A percentile compares a stretch with the other conserved stretches of the same genome.
Evolutionary conservation across 2,888 invertebrate genomes (phyloP).

Genomic region (Tanaodytes sp.): DNA sequence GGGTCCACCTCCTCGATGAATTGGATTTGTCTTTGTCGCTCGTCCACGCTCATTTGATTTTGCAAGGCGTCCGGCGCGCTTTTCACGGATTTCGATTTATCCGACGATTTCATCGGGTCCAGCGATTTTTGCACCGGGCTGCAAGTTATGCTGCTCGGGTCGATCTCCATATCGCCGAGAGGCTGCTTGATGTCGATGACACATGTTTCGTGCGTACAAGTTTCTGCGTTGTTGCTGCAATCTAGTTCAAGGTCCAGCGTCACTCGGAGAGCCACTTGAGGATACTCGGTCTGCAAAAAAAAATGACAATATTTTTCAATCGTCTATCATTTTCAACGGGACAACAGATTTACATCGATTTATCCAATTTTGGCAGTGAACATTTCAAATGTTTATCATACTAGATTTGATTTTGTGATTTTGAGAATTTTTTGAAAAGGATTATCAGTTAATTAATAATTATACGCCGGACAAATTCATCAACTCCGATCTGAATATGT

Average conservation of each 20-base stretch:
- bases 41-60: conserved; percentile 59
- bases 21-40: conserved; percentile 59
- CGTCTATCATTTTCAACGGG: no score
- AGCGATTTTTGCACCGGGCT: conserved; percentile 60
- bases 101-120: conserved; percentile 39
- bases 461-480: no score
- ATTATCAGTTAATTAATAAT: no score
- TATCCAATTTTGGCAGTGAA: no score
- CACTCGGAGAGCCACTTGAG: conserved; percentile 62
- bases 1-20: conserved; percentile 66
- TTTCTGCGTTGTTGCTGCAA: conserved; percentile 58
- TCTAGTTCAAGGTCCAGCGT: conserved; percentile 64
- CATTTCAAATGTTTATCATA: no score
- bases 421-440: no score
- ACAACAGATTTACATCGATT: background rate
- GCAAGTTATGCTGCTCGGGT: conserved; percentile 64
- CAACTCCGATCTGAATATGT: no score
- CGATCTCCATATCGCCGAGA: conserved; percentile 59
- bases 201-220: conserved; percentile 66
- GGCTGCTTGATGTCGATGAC: conserved; percentile 64
- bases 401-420: no score
- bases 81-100: conserved; percentile 20
- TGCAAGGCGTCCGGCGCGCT: conserved; percentile 47
- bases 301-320: no score
- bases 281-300: conserved; percentile 61